Percentiles rank a stretch among this genome's conserved stretches.
Conservation (phyloP, 2,113 vertebrate genomes). For the Vimba vimba region DNA sequence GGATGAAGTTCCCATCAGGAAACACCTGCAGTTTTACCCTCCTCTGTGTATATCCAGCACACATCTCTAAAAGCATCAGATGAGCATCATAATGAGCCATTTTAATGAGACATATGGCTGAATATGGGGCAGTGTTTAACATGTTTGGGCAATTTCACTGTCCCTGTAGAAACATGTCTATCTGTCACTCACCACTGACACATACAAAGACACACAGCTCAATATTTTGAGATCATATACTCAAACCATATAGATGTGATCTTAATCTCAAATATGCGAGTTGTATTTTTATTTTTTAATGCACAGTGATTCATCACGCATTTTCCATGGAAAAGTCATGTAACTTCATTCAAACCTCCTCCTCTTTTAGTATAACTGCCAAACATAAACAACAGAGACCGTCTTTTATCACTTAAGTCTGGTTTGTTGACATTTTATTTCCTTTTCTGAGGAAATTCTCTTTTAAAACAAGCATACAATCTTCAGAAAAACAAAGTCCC, state of each 20-base stretch:
- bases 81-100: background rate
- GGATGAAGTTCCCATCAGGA: background rate
- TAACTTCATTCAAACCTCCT: background rate
- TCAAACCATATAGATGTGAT: background rate
- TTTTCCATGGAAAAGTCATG: background rate
- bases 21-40: conserved; percentile 27
- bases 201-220: background rate
- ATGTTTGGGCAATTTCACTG: conserved; percentile 2
- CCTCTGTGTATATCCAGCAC: background rate
- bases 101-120: background rate
- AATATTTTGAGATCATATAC: background rate
- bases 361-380: background rate
- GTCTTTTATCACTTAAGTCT: background rate
- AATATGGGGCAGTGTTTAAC: background rate
- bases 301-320: background rate
- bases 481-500: background rate
- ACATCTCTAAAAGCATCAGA: background rate
- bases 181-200: background rate
- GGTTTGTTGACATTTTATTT: background rate
- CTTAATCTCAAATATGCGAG: background rate
- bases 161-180: background rate
- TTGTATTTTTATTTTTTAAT: background rate
- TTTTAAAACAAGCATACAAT: background rate
- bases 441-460: background rate
- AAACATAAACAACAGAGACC: background rate